phyloP scores from a whole-genome alignment of 2,888 invertebrate genomes.

The Ennomos erosarius region DNA sequence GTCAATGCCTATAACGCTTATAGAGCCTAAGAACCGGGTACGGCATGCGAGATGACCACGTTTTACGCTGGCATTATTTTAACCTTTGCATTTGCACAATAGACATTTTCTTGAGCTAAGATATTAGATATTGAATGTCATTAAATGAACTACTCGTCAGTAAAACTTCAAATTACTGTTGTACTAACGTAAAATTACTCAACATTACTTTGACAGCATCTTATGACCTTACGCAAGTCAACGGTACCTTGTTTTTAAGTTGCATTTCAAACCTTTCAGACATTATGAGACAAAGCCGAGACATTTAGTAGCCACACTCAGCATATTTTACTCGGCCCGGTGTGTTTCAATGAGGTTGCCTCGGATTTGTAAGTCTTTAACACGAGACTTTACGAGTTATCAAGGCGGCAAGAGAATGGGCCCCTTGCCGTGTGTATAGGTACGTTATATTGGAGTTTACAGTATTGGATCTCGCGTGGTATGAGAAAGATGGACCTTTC shows the following conservation, averaged over 20 bases:
- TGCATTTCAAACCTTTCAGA: conserved; percentile 12
- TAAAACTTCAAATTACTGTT: too few species aligned
- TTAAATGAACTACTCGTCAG: too few species aligned
- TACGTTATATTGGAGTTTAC: conserved; percentile 19
- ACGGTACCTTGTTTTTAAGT: conserved; percentile 8
- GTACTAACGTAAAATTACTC: too few species aligned
- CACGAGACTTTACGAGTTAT: conserved; percentile 68
- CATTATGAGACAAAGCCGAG: conserved; percentile 27
- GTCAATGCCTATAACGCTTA: too few species aligned
- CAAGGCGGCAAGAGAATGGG: conserved; percentile 68
- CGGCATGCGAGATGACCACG: too few species aligned
- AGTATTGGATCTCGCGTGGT: conserved; percentile 8
- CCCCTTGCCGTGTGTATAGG: conserved; percentile 63
- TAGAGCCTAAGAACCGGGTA: too few species aligned
- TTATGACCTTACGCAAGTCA: background rate
- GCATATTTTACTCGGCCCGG: conserved; percentile 25
- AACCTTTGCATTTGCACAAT: too few species aligned
- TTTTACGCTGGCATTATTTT: too few species aligned
- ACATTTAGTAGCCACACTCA: conserved; percentile 19
- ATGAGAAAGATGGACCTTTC: too few species aligned
- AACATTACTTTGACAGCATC: background rate
- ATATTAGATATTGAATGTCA: too few species aligned
- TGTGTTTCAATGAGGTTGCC: conserved; percentile 25
- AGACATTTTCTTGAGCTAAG: too few species aligned
- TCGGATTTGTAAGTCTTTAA: conserved; percentile 54